phyloP scores from a whole-genome alignment of 2,888 invertebrate genomes.

The Coremacera marginata region DNA sequence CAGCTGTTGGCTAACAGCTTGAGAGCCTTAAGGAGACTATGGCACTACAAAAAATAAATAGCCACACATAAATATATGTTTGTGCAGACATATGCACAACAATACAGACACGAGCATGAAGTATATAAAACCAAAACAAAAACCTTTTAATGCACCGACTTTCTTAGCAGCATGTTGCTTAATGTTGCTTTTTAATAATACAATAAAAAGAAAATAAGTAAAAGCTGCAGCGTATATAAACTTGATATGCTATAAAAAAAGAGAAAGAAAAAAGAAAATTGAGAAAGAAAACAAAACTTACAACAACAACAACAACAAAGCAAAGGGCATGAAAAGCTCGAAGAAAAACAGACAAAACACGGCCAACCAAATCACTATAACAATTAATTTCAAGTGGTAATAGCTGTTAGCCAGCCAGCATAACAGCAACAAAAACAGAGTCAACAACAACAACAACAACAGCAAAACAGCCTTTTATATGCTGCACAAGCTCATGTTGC shows the following conservation, averaged over 20 bases:
- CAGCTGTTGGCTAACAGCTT: background rate
- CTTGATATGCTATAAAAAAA: background rate
- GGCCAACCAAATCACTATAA: conserved; percentile 56
- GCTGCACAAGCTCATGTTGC: background rate
- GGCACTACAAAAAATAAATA: background rate
- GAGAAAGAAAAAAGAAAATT: background rate
- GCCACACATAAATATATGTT: no score
- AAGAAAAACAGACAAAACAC: conserved; percentile 42
- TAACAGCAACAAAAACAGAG: conserved; percentile 43
- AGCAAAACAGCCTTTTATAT: conserved; percentile 1
- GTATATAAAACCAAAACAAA: no score
- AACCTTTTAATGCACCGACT: background rate
- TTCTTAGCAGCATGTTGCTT: background rate
- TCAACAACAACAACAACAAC: conserved; percentile 40
- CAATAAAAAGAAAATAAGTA: background rate
- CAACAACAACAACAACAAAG: conserved; percentile 50
- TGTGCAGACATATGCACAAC: no score
- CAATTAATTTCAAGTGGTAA: conserved; percentile 58
- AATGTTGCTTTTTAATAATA: background rate
- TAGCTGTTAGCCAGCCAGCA: conserved; percentile 19
- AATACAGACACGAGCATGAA: no score
- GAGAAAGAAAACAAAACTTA: conserved; percentile 42
- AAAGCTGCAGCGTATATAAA: background rate
- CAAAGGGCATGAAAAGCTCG: conserved; percentile 37
- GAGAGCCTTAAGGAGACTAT: background rate